phyloP scores from a whole-genome alignment of 2,797 vertebrate species.

The Propithecus deckenii region DNA sequence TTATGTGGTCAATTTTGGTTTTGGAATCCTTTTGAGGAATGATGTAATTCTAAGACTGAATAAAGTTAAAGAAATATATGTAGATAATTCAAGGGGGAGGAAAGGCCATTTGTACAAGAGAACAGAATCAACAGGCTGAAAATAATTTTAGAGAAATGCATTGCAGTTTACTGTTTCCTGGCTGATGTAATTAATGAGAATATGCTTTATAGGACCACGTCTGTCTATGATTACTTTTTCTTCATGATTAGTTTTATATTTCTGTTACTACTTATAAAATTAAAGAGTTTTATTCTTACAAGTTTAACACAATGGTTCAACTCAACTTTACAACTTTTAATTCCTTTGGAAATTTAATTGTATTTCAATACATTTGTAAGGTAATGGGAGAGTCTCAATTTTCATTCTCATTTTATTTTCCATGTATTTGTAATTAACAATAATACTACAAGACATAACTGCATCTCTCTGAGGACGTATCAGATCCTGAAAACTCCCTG shows the following conservation, averaged over 20 bases:
- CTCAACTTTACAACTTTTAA: neutral
- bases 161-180: neutral
- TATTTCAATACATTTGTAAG: neutral
- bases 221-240: neutral
- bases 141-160: conserved; percentile 16
- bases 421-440: conserved; percentile 6
- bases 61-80: neutral
- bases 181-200: neutral
- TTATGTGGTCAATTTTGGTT: neutral
- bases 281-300: neutral
- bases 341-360: neutral
- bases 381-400: neutral
- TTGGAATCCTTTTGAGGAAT: neutral
- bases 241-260: neutral
- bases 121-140: neutral
- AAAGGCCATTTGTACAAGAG: neutral
- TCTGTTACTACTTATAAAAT: conserved; percentile 26
- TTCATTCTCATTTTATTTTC: conserved; percentile 35
- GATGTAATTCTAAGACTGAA: conserved; percentile 5
- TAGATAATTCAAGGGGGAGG: neutral
- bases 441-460: neutral
- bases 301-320: neutral
- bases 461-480: neutral
- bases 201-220: neutral
- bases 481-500: neutral